phyloP scores from a whole-genome alignment of 2,888 invertebrate species.

The Julus scandinavius region DNA sequence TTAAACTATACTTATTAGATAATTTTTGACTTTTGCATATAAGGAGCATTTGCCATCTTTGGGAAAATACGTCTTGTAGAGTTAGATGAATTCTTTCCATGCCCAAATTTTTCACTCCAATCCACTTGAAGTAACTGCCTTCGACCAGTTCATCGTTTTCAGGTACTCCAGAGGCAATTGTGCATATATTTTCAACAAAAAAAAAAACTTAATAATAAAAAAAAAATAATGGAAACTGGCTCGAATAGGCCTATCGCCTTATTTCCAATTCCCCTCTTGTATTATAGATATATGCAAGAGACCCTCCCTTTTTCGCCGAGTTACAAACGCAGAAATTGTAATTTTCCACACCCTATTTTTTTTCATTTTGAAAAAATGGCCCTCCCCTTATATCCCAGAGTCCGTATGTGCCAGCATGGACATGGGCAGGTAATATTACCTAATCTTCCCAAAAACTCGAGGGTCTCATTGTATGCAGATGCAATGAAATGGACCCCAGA shows the following conservation, averaged over 20 bases:
- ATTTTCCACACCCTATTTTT: slow-evolving; percentile 37
- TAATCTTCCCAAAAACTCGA: slow-evolving; percentile 42
- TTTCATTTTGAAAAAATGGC: slow-evolving; percentile 38
- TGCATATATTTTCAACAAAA: background rate
- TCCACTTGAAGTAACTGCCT: background rate
- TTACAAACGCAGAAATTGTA: slow-evolving; percentile 35
- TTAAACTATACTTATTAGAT: too few relatives aligned
- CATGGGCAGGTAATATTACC: slow-evolving; percentile 42
- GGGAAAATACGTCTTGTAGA: background rate
- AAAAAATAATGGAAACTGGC: background rate
- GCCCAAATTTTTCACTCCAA: background rate
- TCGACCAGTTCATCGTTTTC: background rate
- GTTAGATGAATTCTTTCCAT: background rate
- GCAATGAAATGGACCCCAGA: slow-evolving; percentile 27
- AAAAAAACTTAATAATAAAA: background rate
- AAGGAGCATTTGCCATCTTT: too few relatives aligned
- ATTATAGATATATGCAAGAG: slow-evolving; percentile 20
- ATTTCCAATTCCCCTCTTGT: background rate
- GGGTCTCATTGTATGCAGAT: slow-evolving; percentile 27
- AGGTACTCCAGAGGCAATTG: background rate
- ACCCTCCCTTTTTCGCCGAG: slow-evolving; percentile 35
- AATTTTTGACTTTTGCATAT: too few relatives aligned
- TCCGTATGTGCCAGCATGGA: slow-evolving; percentile 12
- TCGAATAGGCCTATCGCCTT: background rate
- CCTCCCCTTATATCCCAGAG: background rate